Evolutionary conservation across 2,113 vertebrate genomes (phyloP).

Genomic region (Anas platyrhynchos): DNA sequence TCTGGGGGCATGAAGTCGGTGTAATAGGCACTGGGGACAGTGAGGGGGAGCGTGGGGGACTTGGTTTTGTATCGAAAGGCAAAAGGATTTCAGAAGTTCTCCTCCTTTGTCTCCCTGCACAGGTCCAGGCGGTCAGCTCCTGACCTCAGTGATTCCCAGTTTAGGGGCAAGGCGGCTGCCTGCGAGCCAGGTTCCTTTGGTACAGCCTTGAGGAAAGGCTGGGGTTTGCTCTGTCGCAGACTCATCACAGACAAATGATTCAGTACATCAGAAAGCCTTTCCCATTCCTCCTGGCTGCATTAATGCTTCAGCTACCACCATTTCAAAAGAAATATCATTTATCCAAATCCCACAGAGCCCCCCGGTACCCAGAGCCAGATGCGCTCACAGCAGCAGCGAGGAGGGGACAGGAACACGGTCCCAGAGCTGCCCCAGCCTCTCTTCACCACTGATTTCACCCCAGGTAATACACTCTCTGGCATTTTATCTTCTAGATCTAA

Average conservation of each 20-base stretch:
- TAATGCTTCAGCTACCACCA: background rate
- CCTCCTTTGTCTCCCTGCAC: background rate
- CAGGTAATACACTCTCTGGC: background rate
- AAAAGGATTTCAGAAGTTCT: background rate
- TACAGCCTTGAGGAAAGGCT: background rate
- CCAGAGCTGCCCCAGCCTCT: background rate
- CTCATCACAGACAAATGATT: background rate
- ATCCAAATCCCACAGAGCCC: background rate
- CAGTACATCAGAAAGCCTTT: background rate
- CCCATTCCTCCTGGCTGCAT: background rate
- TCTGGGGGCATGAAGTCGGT: background rate
- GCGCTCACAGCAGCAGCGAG: accelerated
- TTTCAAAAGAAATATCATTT: background rate
- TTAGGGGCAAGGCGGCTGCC: accelerated
- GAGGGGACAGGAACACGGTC: background rate
- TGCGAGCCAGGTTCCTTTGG: background rate
- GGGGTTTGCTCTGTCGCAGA: background rate
- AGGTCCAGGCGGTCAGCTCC: background rate
- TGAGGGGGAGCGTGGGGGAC: accelerated
- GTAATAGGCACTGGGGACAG: background rate
- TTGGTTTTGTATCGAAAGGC: background rate
- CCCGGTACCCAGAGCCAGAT: background rate
- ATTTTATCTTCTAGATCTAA: background rate
- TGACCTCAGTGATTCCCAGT: accelerated
- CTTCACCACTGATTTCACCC: background rate